phyloP scores from a whole-genome alignment of 2,797 vertebrate species.

The Mallotus villosus region DNA sequence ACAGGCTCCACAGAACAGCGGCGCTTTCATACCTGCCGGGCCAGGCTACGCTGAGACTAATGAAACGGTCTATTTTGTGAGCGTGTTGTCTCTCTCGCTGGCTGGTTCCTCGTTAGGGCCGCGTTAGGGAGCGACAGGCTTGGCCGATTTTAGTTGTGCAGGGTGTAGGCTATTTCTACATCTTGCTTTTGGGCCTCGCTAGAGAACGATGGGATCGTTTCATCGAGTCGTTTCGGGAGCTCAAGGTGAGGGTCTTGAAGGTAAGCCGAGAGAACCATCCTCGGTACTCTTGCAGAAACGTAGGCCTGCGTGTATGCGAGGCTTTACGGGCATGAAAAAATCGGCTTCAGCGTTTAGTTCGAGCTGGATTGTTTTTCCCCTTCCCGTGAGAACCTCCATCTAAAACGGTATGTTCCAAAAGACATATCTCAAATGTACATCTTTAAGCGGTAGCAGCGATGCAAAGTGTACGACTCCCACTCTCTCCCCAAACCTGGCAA shows the following conservation, averaged over 20 bases:
- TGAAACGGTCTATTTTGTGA: not conserved
- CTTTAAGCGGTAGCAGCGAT: not conserved
- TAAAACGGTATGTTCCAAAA: not conserved
- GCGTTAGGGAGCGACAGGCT: not conserved
- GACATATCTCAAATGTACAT: not conserved
- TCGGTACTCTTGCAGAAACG: too few species aligned
- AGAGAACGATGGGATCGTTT: not conserved
- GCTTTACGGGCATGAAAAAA: not conserved
- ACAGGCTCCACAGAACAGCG: not conserved
- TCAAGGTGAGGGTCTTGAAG: not conserved
- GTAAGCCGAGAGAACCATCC: too few species aligned
- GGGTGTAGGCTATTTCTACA: slow-evolving; percentile 25
- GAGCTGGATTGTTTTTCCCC: too few species aligned
- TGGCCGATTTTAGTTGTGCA: not conserved
- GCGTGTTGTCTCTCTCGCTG: not conserved
- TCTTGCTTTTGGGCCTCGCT: slow-evolving; percentile 23
- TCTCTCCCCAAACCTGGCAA: not conserved
- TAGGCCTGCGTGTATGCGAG: not conserved
- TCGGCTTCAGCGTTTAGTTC: not conserved
- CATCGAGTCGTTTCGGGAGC: not conserved
- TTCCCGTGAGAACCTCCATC: not conserved
- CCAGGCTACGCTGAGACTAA: not conserved
- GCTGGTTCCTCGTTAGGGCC: not conserved
- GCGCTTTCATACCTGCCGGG: slow-evolving; percentile 1
- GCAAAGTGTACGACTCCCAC: not conserved